These are phyloP conservation scores for Paragorgia papillata DNA, from an alignment of 92 coral and sea anemone genomes.

Conservation along the genomic window DNA sequence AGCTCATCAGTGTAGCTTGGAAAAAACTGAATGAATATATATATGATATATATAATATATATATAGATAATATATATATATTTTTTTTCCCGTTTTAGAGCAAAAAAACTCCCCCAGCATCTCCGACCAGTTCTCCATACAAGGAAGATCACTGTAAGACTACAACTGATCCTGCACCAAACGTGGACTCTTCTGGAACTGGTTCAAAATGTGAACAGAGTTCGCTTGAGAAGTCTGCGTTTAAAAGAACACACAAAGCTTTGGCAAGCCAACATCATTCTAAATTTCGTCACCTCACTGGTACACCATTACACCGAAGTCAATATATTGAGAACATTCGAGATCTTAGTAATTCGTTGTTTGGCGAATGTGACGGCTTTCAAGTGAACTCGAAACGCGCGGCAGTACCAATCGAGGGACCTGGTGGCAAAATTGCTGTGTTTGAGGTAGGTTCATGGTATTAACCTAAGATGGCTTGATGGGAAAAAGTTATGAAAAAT, in stretches of 20 bases:
- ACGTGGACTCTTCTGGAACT: neutral
- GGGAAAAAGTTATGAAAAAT: no score
- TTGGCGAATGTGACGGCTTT: constrained; percentile 91
- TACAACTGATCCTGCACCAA: neutral
- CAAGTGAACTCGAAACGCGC: constrained; percentile 82
- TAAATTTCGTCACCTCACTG: constrained; percentile 84
- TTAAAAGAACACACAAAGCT: constrained; percentile 52
- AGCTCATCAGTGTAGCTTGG: no score
- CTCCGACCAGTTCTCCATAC: neutral
- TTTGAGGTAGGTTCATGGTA: constrained; percentile 79
- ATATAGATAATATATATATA: no score
- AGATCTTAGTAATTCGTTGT: constrained; percentile 80
- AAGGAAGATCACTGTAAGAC: neutral
- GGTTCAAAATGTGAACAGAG: neutral
- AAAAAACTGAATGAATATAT: no score
- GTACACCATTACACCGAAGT: constrained; percentile 82
- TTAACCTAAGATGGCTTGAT: no score
- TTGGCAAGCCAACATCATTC: constrained; percentile 75
- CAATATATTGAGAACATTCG: constrained; percentile 91
- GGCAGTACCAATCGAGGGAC: constrained; percentile 79
- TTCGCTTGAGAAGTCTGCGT: constrained; percentile 41
- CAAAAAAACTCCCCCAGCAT: neutral
- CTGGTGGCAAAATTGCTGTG: constrained; percentile 95
- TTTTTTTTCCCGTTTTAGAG: no score
- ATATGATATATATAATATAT: no score